Percentiles rank a stretch among this genome's conserved stretches.
These are phyloP conservation scores for Hyperoodon ampullatus DNA, from an alignment of 2,113 vertebrate genomes.

Conservation along the genomic window DNA sequence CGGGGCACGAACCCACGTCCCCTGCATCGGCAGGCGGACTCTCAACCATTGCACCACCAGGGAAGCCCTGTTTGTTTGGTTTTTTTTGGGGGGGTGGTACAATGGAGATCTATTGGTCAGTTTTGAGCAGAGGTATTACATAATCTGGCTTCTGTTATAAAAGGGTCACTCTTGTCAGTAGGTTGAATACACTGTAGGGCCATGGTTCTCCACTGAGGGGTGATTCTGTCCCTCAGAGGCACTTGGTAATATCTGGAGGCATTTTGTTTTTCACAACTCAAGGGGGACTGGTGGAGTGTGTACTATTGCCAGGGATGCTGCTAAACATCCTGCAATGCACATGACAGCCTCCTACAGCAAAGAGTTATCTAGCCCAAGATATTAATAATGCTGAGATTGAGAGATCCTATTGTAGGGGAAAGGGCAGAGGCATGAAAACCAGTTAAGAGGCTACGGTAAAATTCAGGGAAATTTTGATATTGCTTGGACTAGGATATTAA, in stretches of 20 bases:
- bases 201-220: not conserved
- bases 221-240: not conserved
- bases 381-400: not conserved
- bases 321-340: not conserved
- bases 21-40: too few species aligned
- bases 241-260: not conserved
- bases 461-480: not conserved
- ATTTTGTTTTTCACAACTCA: not conserved
- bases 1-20: too few species aligned
- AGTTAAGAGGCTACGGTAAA: not conserved
- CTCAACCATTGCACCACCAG: too few species aligned
- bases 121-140: not conserved
- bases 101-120: not conserved
- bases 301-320: not conserved
- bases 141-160: not conserved
- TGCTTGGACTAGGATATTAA: not conserved
- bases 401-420: not conserved
- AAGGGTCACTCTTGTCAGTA: not conserved
- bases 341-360: not conserved
- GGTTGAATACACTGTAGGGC: not conserved
- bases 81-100: not conserved
- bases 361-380: not conserved
- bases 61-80: too few species aligned
- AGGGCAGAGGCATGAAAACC: too few species aligned
- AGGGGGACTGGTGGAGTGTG: not conserved